Conservation (phyloP, 2,888 invertebrate species). For the Cataglyphis altisquamis region DNA sequence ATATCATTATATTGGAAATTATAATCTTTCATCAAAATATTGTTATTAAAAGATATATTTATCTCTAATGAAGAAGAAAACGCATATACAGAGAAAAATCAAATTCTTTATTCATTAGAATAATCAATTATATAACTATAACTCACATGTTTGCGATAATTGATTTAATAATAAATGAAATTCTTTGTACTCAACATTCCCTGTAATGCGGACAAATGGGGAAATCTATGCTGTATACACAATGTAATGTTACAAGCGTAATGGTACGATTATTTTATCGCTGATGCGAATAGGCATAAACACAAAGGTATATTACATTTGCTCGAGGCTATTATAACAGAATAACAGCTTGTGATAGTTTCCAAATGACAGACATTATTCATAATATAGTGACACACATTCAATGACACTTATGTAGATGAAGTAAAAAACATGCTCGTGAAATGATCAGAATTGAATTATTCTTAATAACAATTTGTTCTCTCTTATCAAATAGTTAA, state of each 20-base stretch:
- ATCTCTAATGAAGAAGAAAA: background rate
- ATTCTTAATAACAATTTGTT: too few relatives aligned
- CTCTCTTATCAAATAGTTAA: too few relatives aligned
- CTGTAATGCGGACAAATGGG: constrained; percentile 19
- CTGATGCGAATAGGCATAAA: constrained; percentile 6
- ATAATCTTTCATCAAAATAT: background rate
- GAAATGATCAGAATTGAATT: too few relatives aligned
- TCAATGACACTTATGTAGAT: background rate
- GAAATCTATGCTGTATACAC: background rate
- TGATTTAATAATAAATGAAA: constrained; percentile 5
- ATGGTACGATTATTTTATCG: constrained; percentile 30
- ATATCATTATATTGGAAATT: background rate
- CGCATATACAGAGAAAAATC: background rate
- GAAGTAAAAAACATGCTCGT: too few relatives aligned
- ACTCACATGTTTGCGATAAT: background rate
- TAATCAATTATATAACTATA: background rate
- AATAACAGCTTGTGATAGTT: constrained; percentile 2
- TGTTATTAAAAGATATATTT: background rate
- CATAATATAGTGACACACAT: constrained; percentile 21
- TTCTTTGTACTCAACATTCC: background rate
- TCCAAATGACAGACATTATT: constrained; percentile 32
- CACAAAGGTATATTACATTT: constrained; percentile 27
- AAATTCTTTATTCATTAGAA: constrained; percentile 13
- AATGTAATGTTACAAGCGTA: constrained; percentile 12
- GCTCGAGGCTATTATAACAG: constrained; percentile 11